phyloP scores from a whole-genome alignment of 2,888 invertebrate species.

The Dicyrtoma fusca region DNA sequence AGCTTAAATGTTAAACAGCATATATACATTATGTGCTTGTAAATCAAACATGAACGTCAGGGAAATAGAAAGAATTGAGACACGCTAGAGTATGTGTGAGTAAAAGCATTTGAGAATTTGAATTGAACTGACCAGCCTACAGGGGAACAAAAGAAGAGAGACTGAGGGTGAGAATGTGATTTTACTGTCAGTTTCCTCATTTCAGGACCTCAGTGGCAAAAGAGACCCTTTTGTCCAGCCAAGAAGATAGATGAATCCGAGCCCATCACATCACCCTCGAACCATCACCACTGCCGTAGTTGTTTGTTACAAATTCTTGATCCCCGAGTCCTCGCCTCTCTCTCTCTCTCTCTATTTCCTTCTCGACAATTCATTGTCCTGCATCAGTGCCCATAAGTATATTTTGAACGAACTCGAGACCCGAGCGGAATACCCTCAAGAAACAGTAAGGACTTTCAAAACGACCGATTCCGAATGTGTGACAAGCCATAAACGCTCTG shows the following conservation, averaged over 20 bases:
- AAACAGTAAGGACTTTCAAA: slow-evolving; percentile 1
- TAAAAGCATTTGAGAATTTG: slow-evolving; percentile 25
- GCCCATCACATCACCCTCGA: slow-evolving; percentile 9
- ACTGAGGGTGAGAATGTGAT: slow-evolving; percentile 53
- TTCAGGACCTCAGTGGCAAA: slow-evolving; percentile 12
- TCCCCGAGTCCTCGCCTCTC: slow-evolving; percentile 1
- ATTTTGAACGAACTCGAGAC: not conserved
- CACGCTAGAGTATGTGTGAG: slow-evolving; percentile 29
- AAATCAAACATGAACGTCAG: slow-evolving; percentile 32
- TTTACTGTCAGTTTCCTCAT: slow-evolving; percentile 44
- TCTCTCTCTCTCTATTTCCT: slow-evolving; percentile 8
- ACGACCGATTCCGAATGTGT: slow-evolving; percentile 10
- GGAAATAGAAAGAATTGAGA: slow-evolving; percentile 30
- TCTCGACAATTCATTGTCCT: not conserved
- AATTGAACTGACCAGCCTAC: slow-evolving; percentile 43
- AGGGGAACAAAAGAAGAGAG: slow-evolving; percentile 43
- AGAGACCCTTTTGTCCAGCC: slow-evolving; percentile 12
- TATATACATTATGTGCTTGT: slow-evolving; percentile 9
- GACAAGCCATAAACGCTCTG: slow-evolving; percentile 9
- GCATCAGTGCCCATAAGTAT: too few relatives aligned
- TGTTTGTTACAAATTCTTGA: slow-evolving; percentile 7
- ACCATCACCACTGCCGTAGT: not conserved
- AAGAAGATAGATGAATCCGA: slow-evolving; percentile 24
- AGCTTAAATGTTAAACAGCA: too few relatives aligned
- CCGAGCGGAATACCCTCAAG: not conserved